These are phyloP conservation scores for Halictus rubicundus DNA, from an alignment of 1,140 invertebrate species.

Conservation along the genomic window DNA sequence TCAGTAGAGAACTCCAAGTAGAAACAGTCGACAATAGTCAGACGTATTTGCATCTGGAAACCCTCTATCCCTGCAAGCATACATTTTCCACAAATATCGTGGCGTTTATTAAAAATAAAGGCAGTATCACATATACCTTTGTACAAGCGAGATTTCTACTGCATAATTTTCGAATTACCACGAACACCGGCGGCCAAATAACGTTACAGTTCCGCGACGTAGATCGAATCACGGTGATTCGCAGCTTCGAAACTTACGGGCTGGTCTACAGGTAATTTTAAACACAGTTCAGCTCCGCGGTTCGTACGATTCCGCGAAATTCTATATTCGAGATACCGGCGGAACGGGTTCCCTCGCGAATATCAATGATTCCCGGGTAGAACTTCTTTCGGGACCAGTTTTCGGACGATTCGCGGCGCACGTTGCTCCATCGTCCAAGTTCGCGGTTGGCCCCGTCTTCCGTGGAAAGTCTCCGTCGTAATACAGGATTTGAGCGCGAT, in stretches of 20 bases:
- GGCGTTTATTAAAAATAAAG: no score
- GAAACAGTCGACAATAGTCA: no score
- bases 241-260: not conserved
- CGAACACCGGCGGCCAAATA: no score
- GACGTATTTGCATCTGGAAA: no score
- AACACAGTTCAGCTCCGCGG: conserved; percentile 20
- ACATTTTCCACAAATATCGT: no score
- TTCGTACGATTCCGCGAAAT: conserved; percentile 18
- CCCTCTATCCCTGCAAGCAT: no score
- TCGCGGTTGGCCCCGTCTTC: conserved; percentile 55
- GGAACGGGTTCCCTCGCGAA: conserved; percentile 2
- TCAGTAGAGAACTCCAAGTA: no score
- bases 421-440: conserved; percentile 33
- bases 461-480: conserved; percentile 58
- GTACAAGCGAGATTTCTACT: no score
- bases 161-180: no score
- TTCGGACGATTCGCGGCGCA: conserved; percentile 25
- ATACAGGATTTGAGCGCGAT: conserved; percentile 65
- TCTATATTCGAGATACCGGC: conserved; percentile 35
- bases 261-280: not conserved
- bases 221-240: not conserved
- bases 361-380: no score
- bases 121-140: no score
- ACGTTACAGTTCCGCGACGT: no score
- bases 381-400: conserved; percentile 21